A percentile compares a stretch with the other conserved stretches of the same genome.
These are phyloP conservation scores for Ptychodera flava DNA, from an alignment of 35 echinoderm and acorn worm species.

Conservation along the genomic window DNA sequence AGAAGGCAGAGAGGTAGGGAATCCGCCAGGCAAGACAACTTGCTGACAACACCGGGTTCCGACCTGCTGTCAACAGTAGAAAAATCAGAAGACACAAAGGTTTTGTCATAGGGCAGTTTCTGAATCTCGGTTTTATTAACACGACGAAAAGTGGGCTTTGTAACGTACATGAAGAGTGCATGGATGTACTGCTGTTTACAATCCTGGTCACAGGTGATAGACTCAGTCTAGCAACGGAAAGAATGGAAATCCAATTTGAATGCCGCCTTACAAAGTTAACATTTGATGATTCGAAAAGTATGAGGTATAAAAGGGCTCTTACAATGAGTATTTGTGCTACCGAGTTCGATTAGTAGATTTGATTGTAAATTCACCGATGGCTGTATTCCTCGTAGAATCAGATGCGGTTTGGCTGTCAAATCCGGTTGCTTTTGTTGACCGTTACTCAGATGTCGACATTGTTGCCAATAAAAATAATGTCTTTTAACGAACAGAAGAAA, in stretches of 20 bases:
- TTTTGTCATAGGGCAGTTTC: background rate
- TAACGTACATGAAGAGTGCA: background rate
- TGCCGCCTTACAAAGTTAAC: background rate
- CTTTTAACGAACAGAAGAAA: background rate
- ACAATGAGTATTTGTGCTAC: background rate
- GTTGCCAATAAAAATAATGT: background rate
- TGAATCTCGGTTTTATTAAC: background rate
- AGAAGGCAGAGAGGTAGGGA: no score
- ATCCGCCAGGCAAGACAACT: no score
- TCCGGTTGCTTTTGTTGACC: background rate
- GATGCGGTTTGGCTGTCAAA: background rate
- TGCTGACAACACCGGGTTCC: no score
- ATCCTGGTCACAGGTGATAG: background rate
- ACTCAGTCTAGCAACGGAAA: background rate
- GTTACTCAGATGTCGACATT: background rate
- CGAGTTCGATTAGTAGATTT: background rate
- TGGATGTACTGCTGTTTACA: background rate
- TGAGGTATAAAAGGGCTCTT: background rate
- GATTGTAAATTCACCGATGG: background rate
- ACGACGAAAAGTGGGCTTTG: background rate
- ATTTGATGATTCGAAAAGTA: background rate
- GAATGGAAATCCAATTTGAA: background rate
- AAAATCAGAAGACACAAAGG: no score
- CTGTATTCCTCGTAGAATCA: background rate
- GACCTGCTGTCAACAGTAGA: no score